Base-by-base conservation (phyloP, 2,888 invertebrate species). In the Odontothrips loti region DNA sequence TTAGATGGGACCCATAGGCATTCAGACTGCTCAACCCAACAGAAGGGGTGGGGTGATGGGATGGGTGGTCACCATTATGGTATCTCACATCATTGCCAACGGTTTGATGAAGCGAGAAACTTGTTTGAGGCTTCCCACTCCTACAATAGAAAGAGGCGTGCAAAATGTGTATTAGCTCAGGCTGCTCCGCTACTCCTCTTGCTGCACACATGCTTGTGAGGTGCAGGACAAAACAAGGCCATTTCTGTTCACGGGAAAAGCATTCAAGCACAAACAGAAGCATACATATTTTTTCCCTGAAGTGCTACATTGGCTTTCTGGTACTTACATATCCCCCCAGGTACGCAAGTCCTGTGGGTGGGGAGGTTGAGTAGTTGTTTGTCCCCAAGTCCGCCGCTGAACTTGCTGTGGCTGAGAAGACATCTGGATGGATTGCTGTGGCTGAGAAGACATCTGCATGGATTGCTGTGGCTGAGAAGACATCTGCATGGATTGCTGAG, bases 11-110 rank as follows among this genome's bases (percentile, higher is more conserved):
- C 27, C 68, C 68, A 23, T 75, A 75, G 8, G 27, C 68, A 27
- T 75, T 75, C 23, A 75, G 68, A 12, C 68, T 75, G 68, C 68
- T 75, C 27, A 75, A 27, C 23, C 68, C 68, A 27, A 75, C 68
- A 27, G 68, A 27, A 27, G 27, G 68, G 27, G 23, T 27, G 68
- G 68, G 68, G 68, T 75, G 68, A 27, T 80, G 80, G 47, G 48
- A 89, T 85, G 89, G 89, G 84, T 91, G 92, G 82, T 90, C 91
- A 80, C 93, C 92, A 86, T 93, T 93, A 85, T 92, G 92, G 86
- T 91, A 91, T 84, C 91, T 89, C 84, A 78, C 80, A 47, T 83
- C 83, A 47, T 79, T 75, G 27, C 68, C 27, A 75, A 75, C 8
- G 23, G 68, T 23, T 75, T 75, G 68, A 10, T 75, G 68, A 27